A percentile compares a stretch with the other conserved stretches of the same genome.
Conservation (phyloP, 2,113 vertebrate species). For the Bostrychus sinensis region DNA sequence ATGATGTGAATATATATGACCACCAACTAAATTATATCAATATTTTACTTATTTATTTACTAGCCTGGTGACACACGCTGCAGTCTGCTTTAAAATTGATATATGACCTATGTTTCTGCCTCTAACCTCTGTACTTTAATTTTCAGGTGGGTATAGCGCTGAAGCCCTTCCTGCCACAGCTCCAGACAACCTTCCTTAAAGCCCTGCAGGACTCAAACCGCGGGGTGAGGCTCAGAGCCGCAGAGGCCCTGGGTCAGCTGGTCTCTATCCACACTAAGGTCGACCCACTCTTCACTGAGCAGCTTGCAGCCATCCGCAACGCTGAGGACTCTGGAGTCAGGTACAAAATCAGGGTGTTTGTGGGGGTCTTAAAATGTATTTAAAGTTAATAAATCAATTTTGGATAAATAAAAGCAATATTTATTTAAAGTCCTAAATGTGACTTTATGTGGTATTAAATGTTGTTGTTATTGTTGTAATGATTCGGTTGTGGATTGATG, state of each 20-base stretch:
- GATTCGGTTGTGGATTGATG: too few species aligned
- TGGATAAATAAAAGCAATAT: too few species aligned
- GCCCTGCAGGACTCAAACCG: conserved; percentile 94
- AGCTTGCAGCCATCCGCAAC: conserved; percentile 88
- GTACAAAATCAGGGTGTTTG: conserved; percentile 67
- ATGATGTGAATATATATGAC: too few species aligned
- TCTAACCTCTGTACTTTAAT: conserved; percentile 8
- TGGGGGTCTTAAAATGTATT: too few species aligned
- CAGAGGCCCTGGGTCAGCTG: conserved; percentile 92
- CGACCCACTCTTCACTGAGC: conserved; percentile 94
- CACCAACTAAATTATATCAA: too few species aligned
- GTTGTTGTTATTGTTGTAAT: too few species aligned
- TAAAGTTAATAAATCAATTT: too few species aligned
- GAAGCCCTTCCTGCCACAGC: conserved; percentile 97
- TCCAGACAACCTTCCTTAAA: conserved; percentile 98
- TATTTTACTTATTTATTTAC: too few species aligned
- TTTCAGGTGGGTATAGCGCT: conserved; percentile 92
- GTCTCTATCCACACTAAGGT: conserved; percentile 96
- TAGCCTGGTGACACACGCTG: not conserved
- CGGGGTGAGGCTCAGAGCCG: conserved; percentile 90
- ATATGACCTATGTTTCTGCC: not conserved
- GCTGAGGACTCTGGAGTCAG: conserved; percentile 94
- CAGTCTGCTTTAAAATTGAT: too few species aligned
- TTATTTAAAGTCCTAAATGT: too few species aligned
- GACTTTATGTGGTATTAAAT: too few species aligned